These are phyloP conservation scores for Sebastes minor DNA, from an alignment of 2,797 vertebrate species.

Conservation along the genomic window DNA sequence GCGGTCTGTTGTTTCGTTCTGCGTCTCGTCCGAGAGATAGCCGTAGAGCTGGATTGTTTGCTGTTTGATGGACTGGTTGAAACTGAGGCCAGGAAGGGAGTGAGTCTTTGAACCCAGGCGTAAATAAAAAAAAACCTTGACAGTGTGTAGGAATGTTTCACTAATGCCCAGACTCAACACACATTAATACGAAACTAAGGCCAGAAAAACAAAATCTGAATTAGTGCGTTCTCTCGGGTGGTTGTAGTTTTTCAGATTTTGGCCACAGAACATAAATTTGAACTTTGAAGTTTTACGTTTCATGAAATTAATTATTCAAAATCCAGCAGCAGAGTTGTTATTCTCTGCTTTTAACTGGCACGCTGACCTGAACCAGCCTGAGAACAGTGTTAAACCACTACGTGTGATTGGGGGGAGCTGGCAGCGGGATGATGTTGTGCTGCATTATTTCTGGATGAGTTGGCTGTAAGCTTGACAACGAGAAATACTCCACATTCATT, in stretches of 20 bases:
- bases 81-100: slow-evolving; percentile 39
- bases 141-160: slow-evolving; percentile 36
- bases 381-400: slow-evolving; percentile 22
- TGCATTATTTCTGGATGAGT: slow-evolving; percentile 11
- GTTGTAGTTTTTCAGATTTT: slow-evolving; percentile 36
- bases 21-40: slow-evolving; percentile 34
- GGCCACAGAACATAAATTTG: slow-evolving; percentile 14
- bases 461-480: slow-evolving; percentile 10
- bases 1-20: slow-evolving; percentile 24
- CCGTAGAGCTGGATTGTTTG: slow-evolving; percentile 41
- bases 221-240: slow-evolving; percentile 23
- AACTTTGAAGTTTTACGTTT: slow-evolving; percentile 47
- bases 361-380: slow-evolving; percentile 19
- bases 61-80: slow-evolving; percentile 56
- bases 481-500: slow-evolving; percentile 1
- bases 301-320: slow-evolving; percentile 27
- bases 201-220: slow-evolving; percentile 33
- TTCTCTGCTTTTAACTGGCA: slow-evolving; percentile 16
- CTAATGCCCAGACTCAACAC: slow-evolving; percentile 35
- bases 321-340: slow-evolving; percentile 14
- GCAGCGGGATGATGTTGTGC: background rate
- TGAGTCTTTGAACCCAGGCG: slow-evolving; percentile 37
- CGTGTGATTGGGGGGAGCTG: slow-evolving; percentile 15
- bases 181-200: slow-evolving; percentile 12
- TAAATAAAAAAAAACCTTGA: slow-evolving; percentile 40